Base-by-base conservation (phyloP, 2,797 vertebrate species). In the Hippopotamyrus pictus region DNA sequence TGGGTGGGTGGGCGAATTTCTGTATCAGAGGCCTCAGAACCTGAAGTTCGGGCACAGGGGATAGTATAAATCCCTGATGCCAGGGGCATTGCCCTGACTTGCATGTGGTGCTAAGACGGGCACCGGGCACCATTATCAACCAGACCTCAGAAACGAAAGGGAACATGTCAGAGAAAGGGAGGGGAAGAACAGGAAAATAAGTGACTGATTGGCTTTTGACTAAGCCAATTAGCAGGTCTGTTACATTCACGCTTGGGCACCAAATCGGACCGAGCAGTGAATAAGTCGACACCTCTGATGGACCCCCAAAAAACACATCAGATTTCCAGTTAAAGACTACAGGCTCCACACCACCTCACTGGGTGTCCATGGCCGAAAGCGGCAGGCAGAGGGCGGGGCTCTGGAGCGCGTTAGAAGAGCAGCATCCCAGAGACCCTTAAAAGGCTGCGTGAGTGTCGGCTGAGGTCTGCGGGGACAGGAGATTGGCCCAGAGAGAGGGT, bases 191-290 rank as follows among this genome's bases (percentile, higher is more conserved):
- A 17, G 29, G 17, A 50, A 33, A n/a, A 6, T n/a, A 54, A 54
- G 19, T 57, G 54, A 94, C 94, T 94, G 95, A 96, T 95, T 94
- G 94, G 94, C 94, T 95, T 95, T 94, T 88, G 92, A 90, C 37
- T 51, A 90, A 91, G 91, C 88, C 94, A 94, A 95, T 95, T 94
- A 95, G 93, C 92, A 94, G 94, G 91, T 90, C 92, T 92, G 94
- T 95, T 95, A 94, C 93, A 93, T 92, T 91, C 53, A 46, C 92
- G 94, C 92, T 93, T 91, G 87, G 89, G 90, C 90, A 94, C 91
- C 91, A 95, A 95, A 95, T 95, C 94, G 95, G 93, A 90, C 92
- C 82, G 89, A 93, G 92, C 92, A 91, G 90, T n/a, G 88, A 89
- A 65, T 50, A 53, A 85, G 53, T 65, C 11, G 86, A 88, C 14